Conservation (phyloP, 2,888 invertebrate species). For the Aelia acuminata region DNA sequence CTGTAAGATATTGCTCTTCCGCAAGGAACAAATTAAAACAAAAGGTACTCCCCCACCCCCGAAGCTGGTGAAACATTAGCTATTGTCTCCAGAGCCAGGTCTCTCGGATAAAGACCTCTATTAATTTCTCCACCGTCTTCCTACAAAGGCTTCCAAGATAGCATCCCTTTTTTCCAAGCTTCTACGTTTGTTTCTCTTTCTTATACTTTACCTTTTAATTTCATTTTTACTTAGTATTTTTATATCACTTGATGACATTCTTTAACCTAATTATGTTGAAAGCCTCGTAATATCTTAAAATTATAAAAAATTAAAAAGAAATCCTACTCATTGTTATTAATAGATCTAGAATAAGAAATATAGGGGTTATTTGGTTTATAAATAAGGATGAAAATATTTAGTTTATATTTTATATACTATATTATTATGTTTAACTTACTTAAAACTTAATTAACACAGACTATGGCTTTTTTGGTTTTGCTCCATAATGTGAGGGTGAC, state of each 20-base stretch:
- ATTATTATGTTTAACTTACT: too few species aligned
- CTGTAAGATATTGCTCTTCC: conserved; percentile 37
- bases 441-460: too few species aligned
- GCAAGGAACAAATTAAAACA: conserved; percentile 46
- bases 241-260: background rate
- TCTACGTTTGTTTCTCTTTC: conserved; percentile 8
- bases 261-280: too few species aligned
- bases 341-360: too few species aligned
- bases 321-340: too few species aligned
- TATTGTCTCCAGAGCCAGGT: conserved; percentile 3
- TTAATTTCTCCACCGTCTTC: conserved; percentile 35
- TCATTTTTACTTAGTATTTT: background rate
- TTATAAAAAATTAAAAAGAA: too few species aligned
- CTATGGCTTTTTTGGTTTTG: too few species aligned
- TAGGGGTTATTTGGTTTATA: too few species aligned
- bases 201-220: conserved; percentile 13
- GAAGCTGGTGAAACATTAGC: conserved; percentile 39
- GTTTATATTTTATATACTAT: too few species aligned
- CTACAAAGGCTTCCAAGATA: conserved; percentile 35
- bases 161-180: conserved; percentile 17
- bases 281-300: too few species aligned
- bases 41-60: background rate
- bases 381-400: too few species aligned
- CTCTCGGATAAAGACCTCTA: conserved; percentile 45
- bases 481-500: too few species aligned